A percentile compares a stretch with the other conserved stretches of the same genome.
Conservation (phyloP, 1,140 invertebrate genomes). For the Drosophila nigromelanica region DNA sequence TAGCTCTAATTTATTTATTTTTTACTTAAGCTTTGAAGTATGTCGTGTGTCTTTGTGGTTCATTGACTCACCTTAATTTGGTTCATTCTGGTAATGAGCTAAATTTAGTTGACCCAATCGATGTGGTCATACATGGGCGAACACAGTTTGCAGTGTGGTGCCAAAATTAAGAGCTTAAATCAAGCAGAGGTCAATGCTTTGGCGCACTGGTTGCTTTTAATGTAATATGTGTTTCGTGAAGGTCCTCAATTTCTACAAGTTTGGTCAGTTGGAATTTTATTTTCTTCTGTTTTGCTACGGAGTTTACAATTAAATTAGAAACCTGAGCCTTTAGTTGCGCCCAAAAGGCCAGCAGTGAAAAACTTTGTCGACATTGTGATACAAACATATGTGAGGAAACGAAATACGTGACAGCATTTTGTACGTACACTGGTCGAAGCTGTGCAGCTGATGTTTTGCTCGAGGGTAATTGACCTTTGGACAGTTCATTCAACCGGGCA, state of each 20-base stretch:
- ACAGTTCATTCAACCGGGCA: slow-evolving; percentile 31
- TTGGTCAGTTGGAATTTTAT: slow-evolving; percentile 18
- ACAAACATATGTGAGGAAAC: slow-evolving; percentile 48
- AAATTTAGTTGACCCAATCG: slow-evolving; percentile 54
- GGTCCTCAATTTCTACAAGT: slow-evolving; percentile 2
- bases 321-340: slow-evolving; percentile 47
- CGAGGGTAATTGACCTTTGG: slow-evolving; percentile 29
- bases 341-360: slow-evolving; percentile 34
- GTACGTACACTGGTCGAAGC: slow-evolving; percentile 11
- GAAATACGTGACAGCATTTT: slow-evolving; percentile 73
- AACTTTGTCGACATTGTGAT: slow-evolving; percentile 37
- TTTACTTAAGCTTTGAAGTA: background rate
- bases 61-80: slow-evolving; percentile 62
- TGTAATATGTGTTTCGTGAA: slow-evolving; percentile 7
- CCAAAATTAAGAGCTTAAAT: slow-evolving; percentile 57
- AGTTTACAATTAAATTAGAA: slow-evolving; percentile 74
- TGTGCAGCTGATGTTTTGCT: slow-evolving; percentile 24
- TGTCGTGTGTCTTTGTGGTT: slow-evolving; percentile 45
- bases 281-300: slow-evolving; percentile 42
- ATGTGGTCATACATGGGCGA: slow-evolving; percentile 29
- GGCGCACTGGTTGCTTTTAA: slow-evolving; percentile 10
- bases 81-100: slow-evolving; percentile 54
- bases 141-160: slow-evolving; percentile 20
- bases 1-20: background rate
- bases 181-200: slow-evolving; percentile 11